A percentile compares a stretch with the other conserved stretches of the same genome.
Conservation (phyloP, 2,888 invertebrate species). For the Timema podura region DNA sequence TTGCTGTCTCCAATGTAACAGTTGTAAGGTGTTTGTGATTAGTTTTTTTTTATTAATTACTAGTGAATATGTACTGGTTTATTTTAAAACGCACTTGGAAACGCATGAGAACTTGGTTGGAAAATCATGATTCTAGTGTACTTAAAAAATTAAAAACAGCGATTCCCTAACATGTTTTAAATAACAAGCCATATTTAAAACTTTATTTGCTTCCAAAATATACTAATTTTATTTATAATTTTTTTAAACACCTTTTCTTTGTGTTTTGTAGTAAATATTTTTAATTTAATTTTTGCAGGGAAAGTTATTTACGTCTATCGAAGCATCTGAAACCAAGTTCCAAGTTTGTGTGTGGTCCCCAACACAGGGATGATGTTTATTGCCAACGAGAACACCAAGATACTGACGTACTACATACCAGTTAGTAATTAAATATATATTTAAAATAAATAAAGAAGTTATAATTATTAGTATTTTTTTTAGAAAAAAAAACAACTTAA, state of each 20-base stretch:
- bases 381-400: slow-evolving; percentile 92
- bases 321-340: slow-evolving; percentile 69
- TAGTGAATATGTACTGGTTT: too few species aligned
- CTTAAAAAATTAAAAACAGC: too few species aligned
- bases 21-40: too few species aligned
- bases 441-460: not conserved
- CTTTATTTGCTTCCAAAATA: not conserved
- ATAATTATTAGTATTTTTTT: not conserved
- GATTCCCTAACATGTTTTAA: too few species aligned
- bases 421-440: slow-evolving; percentile 43
- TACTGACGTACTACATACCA: slow-evolving; percentile 92
- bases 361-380: slow-evolving; percentile 88
- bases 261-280: too few species aligned
- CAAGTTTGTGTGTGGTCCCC: slow-evolving; percentile 92
- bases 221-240: slow-evolving; percentile 13
- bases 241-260: slow-evolving; percentile 14
- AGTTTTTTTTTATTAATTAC: too few species aligned
- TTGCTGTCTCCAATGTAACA: too few species aligned
- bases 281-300: slow-evolving; percentile 56
- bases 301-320: slow-evolving; percentile 89
- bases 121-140: too few species aligned
- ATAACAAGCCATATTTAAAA: too few species aligned
- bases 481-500: not conserved
- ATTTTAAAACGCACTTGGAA: too few species aligned
- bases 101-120: too few species aligned